phyloP scores from a whole-genome alignment of 1,140 invertebrate genomes.

The Acromyrmex charruanus region DNA sequence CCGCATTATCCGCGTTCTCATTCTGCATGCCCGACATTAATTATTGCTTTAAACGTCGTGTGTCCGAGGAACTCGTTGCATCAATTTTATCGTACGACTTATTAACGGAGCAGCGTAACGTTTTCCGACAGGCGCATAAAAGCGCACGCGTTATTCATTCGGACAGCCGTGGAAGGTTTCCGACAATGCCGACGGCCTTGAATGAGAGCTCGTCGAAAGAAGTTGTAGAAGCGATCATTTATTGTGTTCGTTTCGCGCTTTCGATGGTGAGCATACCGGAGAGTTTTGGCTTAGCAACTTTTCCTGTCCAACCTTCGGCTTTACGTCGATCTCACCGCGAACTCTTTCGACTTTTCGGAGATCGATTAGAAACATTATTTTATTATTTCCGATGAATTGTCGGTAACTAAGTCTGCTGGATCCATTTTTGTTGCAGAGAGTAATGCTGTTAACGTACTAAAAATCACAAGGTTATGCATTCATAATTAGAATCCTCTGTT shows the following conservation, averaged over 20 bases:
- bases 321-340: conserved; percentile 10
- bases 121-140: conserved; percentile 54
- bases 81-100: conserved; percentile 51
- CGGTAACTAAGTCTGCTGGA: background rate
- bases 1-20: conserved; percentile 9
- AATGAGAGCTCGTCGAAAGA: conserved; percentile 42
- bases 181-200: conserved; percentile 50
- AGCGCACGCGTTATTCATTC: conserved; percentile 55
- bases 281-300: conserved; percentile 12
- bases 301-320: background rate
- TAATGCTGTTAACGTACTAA: background rate
- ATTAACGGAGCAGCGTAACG: conserved; percentile 49
- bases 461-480: too few relatives aligned
- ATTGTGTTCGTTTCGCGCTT: conserved; percentile 41
- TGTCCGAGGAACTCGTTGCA: conserved; percentile 4
- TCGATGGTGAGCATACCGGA: background rate
- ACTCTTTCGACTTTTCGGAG: background rate
- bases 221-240: conserved; percentile 42
- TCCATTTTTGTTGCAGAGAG: background rate
- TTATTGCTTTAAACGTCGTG: conserved; percentile 39
- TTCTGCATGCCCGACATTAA: conserved; percentile 22
- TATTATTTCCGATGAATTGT: background rate
- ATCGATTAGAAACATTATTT: background rate
- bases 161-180: conserved; percentile 32
- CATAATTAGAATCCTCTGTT: too few relatives aligned